Percentiles rank a stretch among this genome's conserved stretches.
These are phyloP conservation scores for Pluvianellus socialis DNA, from an alignment of 2,113 vertebrate genomes.

Conservation along the genomic window DNA sequence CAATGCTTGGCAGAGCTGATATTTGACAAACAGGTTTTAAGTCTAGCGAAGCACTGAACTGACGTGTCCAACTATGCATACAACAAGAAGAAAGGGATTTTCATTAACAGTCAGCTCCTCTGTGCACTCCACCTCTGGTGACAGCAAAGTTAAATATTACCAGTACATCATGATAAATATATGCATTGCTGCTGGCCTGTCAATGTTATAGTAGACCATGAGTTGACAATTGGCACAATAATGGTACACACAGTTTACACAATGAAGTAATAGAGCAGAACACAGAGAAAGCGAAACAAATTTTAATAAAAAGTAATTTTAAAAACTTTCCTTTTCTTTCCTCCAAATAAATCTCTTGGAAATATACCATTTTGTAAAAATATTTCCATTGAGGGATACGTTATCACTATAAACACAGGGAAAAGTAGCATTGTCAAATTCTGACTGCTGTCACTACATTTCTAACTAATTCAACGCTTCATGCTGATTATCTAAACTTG, in stretches of 20 bases:
- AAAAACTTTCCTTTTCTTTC: accelerated
- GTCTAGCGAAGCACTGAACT: background rate
- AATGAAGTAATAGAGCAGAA: background rate
- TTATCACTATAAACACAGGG: background rate
- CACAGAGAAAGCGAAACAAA: background rate
- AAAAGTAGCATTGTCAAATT: background rate
- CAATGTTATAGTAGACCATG: background rate
- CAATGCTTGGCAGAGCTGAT: accelerated
- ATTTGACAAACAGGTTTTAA: background rate
- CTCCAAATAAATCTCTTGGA: background rate
- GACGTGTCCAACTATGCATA: background rate
- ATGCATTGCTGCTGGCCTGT: background rate
- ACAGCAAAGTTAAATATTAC: background rate
- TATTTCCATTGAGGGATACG: background rate
- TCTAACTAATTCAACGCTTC: background rate
- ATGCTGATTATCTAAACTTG: background rate
- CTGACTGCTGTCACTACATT: background rate
- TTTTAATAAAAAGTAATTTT: background rate
- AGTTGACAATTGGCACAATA: background rate
- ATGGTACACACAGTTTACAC: background rate
- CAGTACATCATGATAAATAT: accelerated
- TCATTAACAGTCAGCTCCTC: background rate
- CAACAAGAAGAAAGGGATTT: background rate
- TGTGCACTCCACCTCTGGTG: background rate
- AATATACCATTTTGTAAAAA: background rate